Evolutionary conservation across 1,140 invertebrate species (phyloP), one percentile per base, ranked within the genome.

Genomic region (Octopus bimaculoides): DNA sequence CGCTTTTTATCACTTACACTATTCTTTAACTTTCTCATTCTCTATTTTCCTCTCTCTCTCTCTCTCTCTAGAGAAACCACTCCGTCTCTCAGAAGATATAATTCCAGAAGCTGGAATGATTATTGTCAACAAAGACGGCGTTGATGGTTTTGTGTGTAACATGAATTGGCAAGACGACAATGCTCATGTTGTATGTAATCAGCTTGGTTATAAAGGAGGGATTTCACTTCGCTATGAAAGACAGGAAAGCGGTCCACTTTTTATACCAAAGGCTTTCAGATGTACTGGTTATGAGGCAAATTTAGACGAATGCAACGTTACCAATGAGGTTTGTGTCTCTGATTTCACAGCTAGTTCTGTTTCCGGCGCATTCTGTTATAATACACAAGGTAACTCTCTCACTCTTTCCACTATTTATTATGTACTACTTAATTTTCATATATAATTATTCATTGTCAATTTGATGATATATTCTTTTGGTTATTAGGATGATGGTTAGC

Each of bases 121-220:
- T 6, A 76, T 76, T 12, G 77, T 84, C 5, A 76, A 77, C 41
- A 79, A 82, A 54, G 79, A 82, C 52, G 80, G 82, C 73, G 79
- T 82, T 2, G 85, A 81, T 78, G 86, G 86, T 5, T 85, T 83
- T 52, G 82, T 84, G 26, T 87, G 86, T 78, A 78, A 83, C 26
- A 78, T 83, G 17, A 79, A 79, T 6, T 87, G 85, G 82, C 78
- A 79, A 56, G 82, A 84, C 20, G 78, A 80, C 12, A 85, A 85
- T 41, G 85, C 86, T 7, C 73, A 74, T 52, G 85, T 85, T 7
- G 79, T 83, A 5, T 85, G 86, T 74, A 74, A 77, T 5, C 75
- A 84, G 76, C 76, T 86, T 9, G 84, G 84, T 5, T 83, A 83
- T 66, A 17, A 53, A n/a, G 82, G 79, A 26, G 82, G 80, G 41